These are phyloP conservation scores for Callopanchax toddi DNA, from an alignment of 2,113 vertebrate genomes.

Conservation along the genomic window DNA sequence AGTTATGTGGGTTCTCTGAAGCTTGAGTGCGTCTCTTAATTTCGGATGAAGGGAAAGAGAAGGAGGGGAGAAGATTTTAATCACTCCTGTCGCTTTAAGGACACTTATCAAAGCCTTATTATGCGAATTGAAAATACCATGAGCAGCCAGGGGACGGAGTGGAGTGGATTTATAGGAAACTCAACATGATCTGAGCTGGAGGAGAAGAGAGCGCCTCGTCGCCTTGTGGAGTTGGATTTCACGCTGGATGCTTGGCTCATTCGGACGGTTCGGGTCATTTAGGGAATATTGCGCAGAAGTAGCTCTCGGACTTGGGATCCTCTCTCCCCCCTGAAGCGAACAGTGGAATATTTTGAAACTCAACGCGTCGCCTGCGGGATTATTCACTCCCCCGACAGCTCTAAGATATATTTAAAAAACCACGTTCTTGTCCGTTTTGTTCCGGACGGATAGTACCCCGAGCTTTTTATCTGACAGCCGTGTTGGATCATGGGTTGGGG, in stretches of 20 bases:
- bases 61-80: conserved; percentile 73
- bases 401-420: conserved; percentile 37
- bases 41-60: conserved; percentile 75
- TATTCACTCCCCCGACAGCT: conserved; percentile 43
- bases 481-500: conserved; percentile 75
- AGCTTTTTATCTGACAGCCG: conserved; percentile 58
- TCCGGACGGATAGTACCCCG: conserved; percentile 57
- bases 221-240: conserved; percentile 72
- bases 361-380: conserved; percentile 45
- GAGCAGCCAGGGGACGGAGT: conserved; percentile 66
- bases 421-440: conserved; percentile 28
- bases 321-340: conserved; percentile 53
- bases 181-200: conserved; percentile 68
- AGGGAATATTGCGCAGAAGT: conserved; percentile 75
- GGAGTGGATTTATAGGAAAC: conserved; percentile 77
- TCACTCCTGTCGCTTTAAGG: conserved; percentile 85
- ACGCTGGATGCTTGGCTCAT: conserved; percentile 60
- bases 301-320: conserved; percentile 70
- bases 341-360: conserved; percentile 70
- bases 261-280: conserved; percentile 69
- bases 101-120: conserved; percentile 80
- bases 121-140: conserved; percentile 74
- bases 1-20: conserved; percentile 81
- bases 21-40: conserved; percentile 79
- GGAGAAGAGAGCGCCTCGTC: conserved; percentile 68